phyloP scores from a whole-genome alignment of 2,888 invertebrate species.

The Timema podura region DNA sequence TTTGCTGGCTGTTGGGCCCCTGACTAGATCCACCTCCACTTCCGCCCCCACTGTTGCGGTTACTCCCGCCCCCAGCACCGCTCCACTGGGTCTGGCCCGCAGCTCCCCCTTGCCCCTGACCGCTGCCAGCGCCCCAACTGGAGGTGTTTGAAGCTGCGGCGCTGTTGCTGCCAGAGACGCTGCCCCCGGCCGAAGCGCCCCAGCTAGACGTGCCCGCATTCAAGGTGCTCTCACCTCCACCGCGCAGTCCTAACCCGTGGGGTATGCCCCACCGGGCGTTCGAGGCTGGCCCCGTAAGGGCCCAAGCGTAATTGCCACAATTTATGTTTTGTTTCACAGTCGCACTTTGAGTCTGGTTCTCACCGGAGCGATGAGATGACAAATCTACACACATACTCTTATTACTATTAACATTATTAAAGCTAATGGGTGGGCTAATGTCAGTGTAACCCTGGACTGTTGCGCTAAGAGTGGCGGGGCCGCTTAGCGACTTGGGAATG shows the following conservation, averaged over 20 bases:
- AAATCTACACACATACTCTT: slow-evolving; percentile 22
- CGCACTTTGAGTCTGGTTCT: slow-evolving; percentile 13
- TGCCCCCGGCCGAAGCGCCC: slow-evolving; percentile 65
- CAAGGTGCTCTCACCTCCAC: slow-evolving; percentile 78
- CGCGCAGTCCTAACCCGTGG: slow-evolving; percentile 60
- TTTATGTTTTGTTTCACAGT: slow-evolving; percentile 12
- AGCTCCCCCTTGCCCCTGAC: slow-evolving; percentile 34
- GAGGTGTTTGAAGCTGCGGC: slow-evolving; percentile 16
- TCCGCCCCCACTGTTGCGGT: slow-evolving; percentile 27
- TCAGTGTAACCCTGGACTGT: slow-evolving; percentile 32
- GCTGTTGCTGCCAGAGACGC: slow-evolving; percentile 35
- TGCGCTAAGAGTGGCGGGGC: slow-evolving; percentile 20
- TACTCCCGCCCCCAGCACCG: slow-evolving; percentile 33
- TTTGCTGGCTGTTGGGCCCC: no score
- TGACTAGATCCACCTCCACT: slow-evolving; percentile 32
- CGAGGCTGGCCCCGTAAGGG: slow-evolving; percentile 34
- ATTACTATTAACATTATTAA: slow-evolving; percentile 31
- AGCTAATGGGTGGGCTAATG: slow-evolving; percentile 31
- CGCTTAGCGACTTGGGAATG: slow-evolving; percentile 27
- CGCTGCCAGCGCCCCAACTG: slow-evolving; percentile 23
- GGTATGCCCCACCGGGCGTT: slow-evolving; percentile 56
- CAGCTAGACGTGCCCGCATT: slow-evolving; percentile 69
- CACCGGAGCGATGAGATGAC: neutral
- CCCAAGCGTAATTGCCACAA: neutral
- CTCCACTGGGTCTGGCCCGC: slow-evolving; percentile 42